A percentile compares a stretch with the other conserved stretches of the same genome.
These are phyloP conservation scores for Acanthococcus lagerstroemiae DNA, from an alignment of 2,888 invertebrate species.

Conservation along the genomic window DNA sequence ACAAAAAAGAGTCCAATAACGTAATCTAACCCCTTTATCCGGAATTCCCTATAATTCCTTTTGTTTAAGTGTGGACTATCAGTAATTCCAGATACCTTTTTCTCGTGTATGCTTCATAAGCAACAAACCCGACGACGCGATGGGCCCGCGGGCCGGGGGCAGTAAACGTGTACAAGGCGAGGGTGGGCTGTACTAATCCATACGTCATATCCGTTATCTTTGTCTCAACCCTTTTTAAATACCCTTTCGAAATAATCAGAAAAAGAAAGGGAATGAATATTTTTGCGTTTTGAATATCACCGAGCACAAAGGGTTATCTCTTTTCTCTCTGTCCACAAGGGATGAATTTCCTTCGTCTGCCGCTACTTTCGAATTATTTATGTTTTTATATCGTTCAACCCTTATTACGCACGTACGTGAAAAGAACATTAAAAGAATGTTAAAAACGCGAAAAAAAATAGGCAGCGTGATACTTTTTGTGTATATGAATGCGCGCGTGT, in stretches of 20 bases:
- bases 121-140: conserved; percentile 14
- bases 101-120: conserved; percentile 27
- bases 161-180: conserved; percentile 18
- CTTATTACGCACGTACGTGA: conserved; percentile 30
- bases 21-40: conserved; percentile 28
- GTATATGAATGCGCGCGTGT: no score
- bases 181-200: conserved; percentile 36
- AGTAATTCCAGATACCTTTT: conserved; percentile 30
- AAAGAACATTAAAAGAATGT: conserved; percentile 29
- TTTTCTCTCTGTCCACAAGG: conserved; percentile 30
- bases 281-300: conserved; percentile 29
- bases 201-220: conserved; percentile 40
- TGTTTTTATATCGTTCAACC: conserved; percentile 30
- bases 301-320: conserved; percentile 28
- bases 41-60: conserved; percentile 30
- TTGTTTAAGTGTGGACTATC: conserved; percentile 30
- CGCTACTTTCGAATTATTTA: conserved; percentile 30
- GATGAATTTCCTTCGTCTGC: conserved; percentile 29
- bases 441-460: conserved; percentile 18
- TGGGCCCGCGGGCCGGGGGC: background rate
- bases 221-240: conserved; percentile 39
- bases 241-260: conserved; percentile 30
- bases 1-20: conserved; percentile 25
- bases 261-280: conserved; percentile 30
- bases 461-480: no score